Evolutionary conservation across 2,113 vertebrate species (phyloP).

Genomic region (Galeopterus variegatus): DNA sequence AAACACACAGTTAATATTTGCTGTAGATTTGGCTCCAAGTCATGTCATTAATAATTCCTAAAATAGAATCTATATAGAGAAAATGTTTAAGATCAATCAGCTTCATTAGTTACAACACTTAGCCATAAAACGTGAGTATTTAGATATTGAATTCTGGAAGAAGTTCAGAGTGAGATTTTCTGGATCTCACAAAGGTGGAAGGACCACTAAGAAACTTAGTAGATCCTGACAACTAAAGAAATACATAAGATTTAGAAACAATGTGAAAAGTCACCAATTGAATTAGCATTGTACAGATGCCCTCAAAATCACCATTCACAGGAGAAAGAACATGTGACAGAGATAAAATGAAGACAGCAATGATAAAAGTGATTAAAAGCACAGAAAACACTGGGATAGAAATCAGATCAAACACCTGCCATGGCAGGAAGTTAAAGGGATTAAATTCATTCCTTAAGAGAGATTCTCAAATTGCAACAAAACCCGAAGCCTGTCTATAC

Average conservation of each 20-base stretch:
- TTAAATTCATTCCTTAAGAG: neutral
- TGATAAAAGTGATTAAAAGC: neutral
- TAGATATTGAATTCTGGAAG: neutral
- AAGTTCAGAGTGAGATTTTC: neutral
- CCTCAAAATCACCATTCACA: neutral
- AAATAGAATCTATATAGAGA: neutral
- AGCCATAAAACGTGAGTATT: neutral
- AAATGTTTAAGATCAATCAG: neutral
- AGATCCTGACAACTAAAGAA: neutral
- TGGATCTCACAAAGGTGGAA: neutral
- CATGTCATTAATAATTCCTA: neutral
- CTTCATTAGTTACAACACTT: neutral
- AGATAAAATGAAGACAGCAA: neutral
- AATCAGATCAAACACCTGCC: neutral
- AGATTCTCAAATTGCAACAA: neutral
- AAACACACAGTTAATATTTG: neutral
- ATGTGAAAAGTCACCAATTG: too few relatives aligned
- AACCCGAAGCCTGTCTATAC: neutral
- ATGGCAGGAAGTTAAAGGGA: neutral
- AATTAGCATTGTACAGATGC: too few relatives aligned
- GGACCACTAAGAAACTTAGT: neutral
- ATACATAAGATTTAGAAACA: too few relatives aligned
- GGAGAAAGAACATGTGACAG: neutral
- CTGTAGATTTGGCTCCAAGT: neutral
- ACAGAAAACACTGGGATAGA: neutral